Base-by-base conservation (phyloP, 2,113 vertebrate species). In the Podiceps cristatus region DNA sequence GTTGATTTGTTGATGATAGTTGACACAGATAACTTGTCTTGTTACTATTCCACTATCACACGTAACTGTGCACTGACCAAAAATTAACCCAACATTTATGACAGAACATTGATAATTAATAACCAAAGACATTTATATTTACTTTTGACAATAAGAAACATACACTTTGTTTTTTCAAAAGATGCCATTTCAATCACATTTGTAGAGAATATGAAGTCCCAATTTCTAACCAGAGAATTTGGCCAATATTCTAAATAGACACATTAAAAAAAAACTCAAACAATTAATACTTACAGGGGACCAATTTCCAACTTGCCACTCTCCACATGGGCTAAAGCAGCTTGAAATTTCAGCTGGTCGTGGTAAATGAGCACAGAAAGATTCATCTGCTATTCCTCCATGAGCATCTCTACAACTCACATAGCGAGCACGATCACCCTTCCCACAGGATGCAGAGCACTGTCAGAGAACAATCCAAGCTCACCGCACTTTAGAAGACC, bases 401-500 rank as follows among this genome's bases (percentile, higher is more conserved):
- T 98, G 94, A 88, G 96, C 97, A 59, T 99, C 99, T 62, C 99
- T 98, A 91, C 99, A 99, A 95, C 99, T 99, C 77, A 99, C 99
- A 10, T 99, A 99, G 31, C 99, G 99, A 69, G 98, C 99, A 35
- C 97, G 99, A 89, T 97, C 98, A 7, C 99, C 99, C 71, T 98
- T 99, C 80, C 99, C 99, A 95, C 99, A 99, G 56, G 99, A 99
- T 47, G 98, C 99, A 0, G 99, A 99, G 87, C 99, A 99, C 99
- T 99, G 94, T 28, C 66, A 96, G 92, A 93, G 76, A 97, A 95
- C 25, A 95, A 80, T n/a, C 49, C 86, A 89, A 73, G 40, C n/a
- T 87, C 45, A 76, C 8, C 3, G 31, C 56, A 76, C 16, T 91
- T 92, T 5, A 72, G 45, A 18, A 92, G 33, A 68, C 20, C 68